Evolutionary conservation across 2,797 vertebrate genomes (phyloP).

Genomic region (Eutrigla gurnardus): DNA sequence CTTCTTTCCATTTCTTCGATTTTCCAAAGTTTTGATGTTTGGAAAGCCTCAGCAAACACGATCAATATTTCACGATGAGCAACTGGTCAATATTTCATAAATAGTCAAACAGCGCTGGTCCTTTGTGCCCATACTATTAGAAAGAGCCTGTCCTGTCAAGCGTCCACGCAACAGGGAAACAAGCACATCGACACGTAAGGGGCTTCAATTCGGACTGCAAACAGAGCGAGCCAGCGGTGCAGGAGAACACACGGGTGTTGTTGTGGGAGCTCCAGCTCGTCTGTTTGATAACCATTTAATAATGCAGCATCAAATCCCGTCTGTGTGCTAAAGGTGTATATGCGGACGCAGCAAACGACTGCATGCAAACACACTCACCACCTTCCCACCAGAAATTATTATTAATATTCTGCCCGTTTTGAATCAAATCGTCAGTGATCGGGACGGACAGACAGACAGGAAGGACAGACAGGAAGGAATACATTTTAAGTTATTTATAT

Average conservation of each 20-base stretch:
- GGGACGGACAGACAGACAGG: too few relatives aligned
- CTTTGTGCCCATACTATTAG: constrained; percentile 6
- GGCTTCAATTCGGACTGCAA: constrained; percentile 66
- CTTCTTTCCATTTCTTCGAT: not conserved
- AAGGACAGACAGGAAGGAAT: too few relatives aligned
- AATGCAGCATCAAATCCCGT: constrained; percentile 53
- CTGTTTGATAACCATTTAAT: constrained; percentile 59
- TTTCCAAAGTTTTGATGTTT: not conserved
- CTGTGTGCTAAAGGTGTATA: constrained; percentile 11
- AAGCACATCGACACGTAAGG: constrained; percentile 69
- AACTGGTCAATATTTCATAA: constrained; percentile 56
- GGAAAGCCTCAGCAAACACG: constrained; percentile 28
- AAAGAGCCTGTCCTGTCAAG: not conserved
- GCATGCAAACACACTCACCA: not conserved
- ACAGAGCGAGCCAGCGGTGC: constrained; percentile 44
- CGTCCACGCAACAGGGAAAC: constrained; percentile 21
- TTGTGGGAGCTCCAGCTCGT: constrained; percentile 25
- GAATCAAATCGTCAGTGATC: too few relatives aligned
- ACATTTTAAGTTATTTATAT: too few relatives aligned
- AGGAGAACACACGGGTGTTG: not conserved
- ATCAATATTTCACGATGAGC: constrained; percentile 32
- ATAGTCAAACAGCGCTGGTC: constrained; percentile 11
- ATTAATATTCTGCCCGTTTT: too few relatives aligned
- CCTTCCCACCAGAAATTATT: not conserved
- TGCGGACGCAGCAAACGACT: not conserved